Evolutionary conservation across 2,113 vertebrate genomes (phyloP), one percentile per base, ranked within the genome.

Genomic region (Mystacornis crossleyi): DNA sequence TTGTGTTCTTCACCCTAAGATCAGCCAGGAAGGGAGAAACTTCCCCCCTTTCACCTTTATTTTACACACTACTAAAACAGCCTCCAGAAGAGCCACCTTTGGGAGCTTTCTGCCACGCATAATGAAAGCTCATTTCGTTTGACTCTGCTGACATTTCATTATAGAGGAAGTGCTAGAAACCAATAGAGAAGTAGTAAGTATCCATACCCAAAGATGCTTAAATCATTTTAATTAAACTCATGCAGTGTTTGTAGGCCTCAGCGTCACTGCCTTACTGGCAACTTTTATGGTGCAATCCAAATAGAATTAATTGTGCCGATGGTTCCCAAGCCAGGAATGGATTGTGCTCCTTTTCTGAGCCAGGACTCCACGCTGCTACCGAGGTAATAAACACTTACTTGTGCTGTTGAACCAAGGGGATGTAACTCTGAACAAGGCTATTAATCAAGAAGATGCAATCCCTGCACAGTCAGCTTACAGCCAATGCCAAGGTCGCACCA

Each of bases 221-320:
- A 95, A 82, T 79, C 19, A 73, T 75, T 93, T 82, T 96, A 94
- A 96, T 96, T 93, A 93, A 96, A 82, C 74, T 54, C 83, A 51
- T 2, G 4, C 54, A 31, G 47, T 38, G 51, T 57, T 88, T 65
- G 42, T 40, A 65, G 74, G 87, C 24, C 54, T 42, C 50, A 66
- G 74, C 0, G 0, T 73, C 74, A 85, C 74, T 77, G 73, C 78
- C 54, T 87, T 57, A 43, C 55, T 74, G 69, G 75, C 65, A 83
- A 89, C 67, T 90, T 93, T 77, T 73, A 92, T 6, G 1, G 64
- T 73, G 51, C 62, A 77, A 83, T 93, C 69, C 85, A 80, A 86
- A 94, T 15, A 62, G 38, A 94, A 94, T 93, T 95, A 96, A 96
- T 94, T 85, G 77, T 54, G 38, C 73, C 4, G 13, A 82, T n/a